phyloP scores from a whole-genome alignment of 2,797 vertebrate species.

The Neopelma chrysocephalum region DNA sequence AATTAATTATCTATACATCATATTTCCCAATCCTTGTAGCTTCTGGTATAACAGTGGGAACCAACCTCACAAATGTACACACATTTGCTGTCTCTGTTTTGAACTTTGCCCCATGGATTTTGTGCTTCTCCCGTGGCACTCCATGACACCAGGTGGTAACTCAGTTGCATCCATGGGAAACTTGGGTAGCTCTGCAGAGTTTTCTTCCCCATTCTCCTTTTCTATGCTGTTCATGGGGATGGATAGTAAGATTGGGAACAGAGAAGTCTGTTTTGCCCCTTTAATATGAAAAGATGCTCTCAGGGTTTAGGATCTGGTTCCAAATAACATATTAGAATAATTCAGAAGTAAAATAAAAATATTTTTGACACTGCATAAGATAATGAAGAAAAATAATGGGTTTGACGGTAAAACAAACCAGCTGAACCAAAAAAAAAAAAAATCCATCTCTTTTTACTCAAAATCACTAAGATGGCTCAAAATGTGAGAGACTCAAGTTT shows the following conservation, averaged over 20 bases:
- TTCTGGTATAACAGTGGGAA: background rate
- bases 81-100: background rate
- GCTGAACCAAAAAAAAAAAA: background rate
- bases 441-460: background rate
- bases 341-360: background rate
- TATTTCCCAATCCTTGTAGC: background rate
- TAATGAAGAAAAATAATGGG: accelerated
- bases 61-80: background rate
- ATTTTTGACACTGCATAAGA: background rate
- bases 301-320: background rate
- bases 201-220: background rate
- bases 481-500: background rate
- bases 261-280: background rate
- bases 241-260: background rate
- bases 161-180: background rate
- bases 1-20: background rate
- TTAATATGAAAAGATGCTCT: background rate
- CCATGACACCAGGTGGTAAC: accelerated
- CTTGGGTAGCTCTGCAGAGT: background rate
- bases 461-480: background rate
- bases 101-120: background rate
- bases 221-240: accelerated
- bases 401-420: background rate
- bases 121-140: background rate
- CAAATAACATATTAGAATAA: background rate